Percentiles rank a stretch among this genome's conserved stretches.
These are phyloP conservation scores for Sorex maritimensis DNA, from an alignment of 2,797 vertebrate species.

Conservation along the genomic window DNA sequence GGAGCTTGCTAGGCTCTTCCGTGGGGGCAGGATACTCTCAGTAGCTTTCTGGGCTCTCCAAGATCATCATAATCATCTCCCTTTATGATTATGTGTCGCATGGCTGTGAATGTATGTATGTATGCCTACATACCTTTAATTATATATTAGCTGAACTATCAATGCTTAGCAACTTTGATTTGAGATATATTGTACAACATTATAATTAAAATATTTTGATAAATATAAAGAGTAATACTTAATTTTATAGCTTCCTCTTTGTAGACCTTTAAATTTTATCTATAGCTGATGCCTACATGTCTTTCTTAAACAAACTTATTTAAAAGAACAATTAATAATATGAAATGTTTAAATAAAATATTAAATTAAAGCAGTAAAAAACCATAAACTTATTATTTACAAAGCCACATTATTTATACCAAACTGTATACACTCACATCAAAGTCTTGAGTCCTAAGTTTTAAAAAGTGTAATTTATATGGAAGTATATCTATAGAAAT, in stretches of 20 bases:
- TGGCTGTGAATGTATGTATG: not conserved
- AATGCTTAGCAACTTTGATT: not conserved
- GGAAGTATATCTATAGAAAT: not conserved
- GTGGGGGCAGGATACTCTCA: too few species aligned
- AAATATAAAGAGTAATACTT: not conserved
- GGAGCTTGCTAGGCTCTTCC: too few species aligned
- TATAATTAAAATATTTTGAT: constrained; percentile 16
- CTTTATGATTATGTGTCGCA: too few species aligned
- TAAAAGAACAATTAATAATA: not conserved
- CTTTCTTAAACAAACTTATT: not conserved
- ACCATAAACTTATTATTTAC: not conserved
- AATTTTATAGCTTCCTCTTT: not conserved
- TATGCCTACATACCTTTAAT: not conserved
- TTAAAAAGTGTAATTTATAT: not conserved
- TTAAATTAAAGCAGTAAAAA: too few species aligned
- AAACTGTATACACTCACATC: not conserved
- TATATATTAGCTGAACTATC: not conserved
- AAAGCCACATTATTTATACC: not conserved
- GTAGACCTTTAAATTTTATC: not conserved
- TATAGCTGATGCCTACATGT: not conserved
- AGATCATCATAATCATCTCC: too few species aligned
- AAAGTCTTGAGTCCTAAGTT: not conserved
- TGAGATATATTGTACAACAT: not conserved
- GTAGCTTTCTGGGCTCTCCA: too few species aligned
- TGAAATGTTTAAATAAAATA: not conserved